Base-by-base conservation (phyloP, 30 jellyfish, hydroid and myxozoan species). In the Cassiopea xamachana region DNA sequence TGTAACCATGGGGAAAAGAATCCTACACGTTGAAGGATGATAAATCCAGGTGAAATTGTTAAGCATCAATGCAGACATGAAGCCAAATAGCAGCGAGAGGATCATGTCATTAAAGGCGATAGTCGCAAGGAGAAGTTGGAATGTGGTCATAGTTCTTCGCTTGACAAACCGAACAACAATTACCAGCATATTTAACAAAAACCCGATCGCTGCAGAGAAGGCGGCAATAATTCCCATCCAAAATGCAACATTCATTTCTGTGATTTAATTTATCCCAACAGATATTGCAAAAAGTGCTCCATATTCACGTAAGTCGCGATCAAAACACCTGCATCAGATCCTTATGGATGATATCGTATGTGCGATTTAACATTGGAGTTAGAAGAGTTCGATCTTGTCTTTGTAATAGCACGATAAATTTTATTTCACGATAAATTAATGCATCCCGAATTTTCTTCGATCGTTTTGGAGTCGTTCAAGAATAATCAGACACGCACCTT, bases 41-140 rank as follows among this genome's bases (percentile, higher is more conserved):
- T 87, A 87, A 82, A 87, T 87, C 94, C 94, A 87, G 43, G 15
- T 44, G 62, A 74, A 87, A 47, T 58, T 85, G 7, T 69, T 62
- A 49, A 48, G 81, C 84, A 87, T 67, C 85, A 87, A 49, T 14
- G 94, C 87, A 8, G 94, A 76, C 43, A 87, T 16, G 5, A 87
- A 50, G 13, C 71, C 89, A 80, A 87, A 87, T 60, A 79, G 79
- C 47, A 87, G 46, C 71, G 94, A 87, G 61, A 87, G 88, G 12
- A 69, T n/a, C 84, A 79, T 44, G 81, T 87, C 94, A 67, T 87
- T 87, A 79, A 87, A 49, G 70, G 94, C 94, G 48, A 87, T 70
- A 51, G 17, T n/a, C 1, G 79, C 84, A 19, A 87, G 89, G 45
- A 87, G 76, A 17, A 76, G 77, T 70, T 87, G 94, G 58, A 87